Base-by-base conservation (phyloP, 2,797 vertebrate genomes). In the Phyllotis vaccarum region DNA sequence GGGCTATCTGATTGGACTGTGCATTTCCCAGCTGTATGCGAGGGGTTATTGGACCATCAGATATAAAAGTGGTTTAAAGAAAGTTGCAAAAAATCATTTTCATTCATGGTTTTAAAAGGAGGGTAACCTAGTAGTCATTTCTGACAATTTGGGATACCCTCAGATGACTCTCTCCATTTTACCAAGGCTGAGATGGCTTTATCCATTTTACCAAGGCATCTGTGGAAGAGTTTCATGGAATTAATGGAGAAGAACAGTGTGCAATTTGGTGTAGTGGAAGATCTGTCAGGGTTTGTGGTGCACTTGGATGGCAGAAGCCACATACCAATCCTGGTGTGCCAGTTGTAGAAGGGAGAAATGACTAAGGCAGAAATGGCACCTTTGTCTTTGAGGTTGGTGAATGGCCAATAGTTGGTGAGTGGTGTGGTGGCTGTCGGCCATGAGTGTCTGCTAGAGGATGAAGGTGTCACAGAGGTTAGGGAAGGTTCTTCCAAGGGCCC, bases 251-350 rank as follows among this genome's bases (percentile, higher is more conserved):
- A 27, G 85, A 66, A 5, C 31, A 22, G 1, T 8, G 8, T 24
- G 2, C 13, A 6, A 1, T 0, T 1, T 0, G 0, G 1, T 31
- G 1, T 16, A 5, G 1, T 0, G 34, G 43, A 24, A 22, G n/a
- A 3, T 0, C 0, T 21, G 0, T 54, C 3, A 2, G 27, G 43
- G 11, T 43, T 49, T 2, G 10, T 46, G 9, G 9, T 78, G 34
- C 46, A 52, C 76, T 22, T 49, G 8, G 58, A 13, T 16, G 64
- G 7, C 19, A 3, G 56, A 58, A 37, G 78, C 5, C 9, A 17
- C 5, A 0, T 9, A 37, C 14, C 0, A 27, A 31, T 24, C 17
- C 10, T 10, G 56, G n/a, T 13, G 5, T 24, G n/a, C n/a, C 29
- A 6, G 13, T 66, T 58, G 19, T 56, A 11, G 72, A 85, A 21